phyloP scores from a whole-genome alignment of 2,888 invertebrate genomes.

The Campoplex nolae region DNA sequence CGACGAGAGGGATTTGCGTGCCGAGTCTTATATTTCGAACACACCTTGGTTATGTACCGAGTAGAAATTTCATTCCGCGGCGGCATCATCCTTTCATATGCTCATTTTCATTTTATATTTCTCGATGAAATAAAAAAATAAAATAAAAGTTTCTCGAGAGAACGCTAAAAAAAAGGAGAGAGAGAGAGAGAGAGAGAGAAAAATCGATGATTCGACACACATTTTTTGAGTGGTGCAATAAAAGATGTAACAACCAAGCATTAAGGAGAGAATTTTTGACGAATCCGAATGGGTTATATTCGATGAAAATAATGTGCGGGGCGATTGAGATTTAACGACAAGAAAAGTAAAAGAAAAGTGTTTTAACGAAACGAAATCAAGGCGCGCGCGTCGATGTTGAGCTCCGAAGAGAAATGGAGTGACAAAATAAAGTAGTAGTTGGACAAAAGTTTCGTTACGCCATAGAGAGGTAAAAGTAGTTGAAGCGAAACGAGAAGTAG shows the following conservation, averaged over 20 bases:
- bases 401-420: not conserved
- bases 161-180: not conserved
- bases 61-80: not conserved
- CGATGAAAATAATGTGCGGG: not conserved
- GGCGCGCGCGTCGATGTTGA: not conserved
- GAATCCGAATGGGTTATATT: not conserved
- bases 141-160: not conserved
- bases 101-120: not conserved
- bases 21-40: not conserved
- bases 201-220: no score
- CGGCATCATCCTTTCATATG: not conserved
- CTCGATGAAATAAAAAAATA: not conserved
- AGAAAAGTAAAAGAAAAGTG: not conserved
- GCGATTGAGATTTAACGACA: not conserved
- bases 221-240: no score
- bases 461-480: not conserved
- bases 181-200: not conserved
- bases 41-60: not conserved
- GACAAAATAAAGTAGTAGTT: not conserved
- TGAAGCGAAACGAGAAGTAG: not conserved
- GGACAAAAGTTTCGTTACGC: slow-evolving; percentile 5
- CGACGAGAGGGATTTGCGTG: not conserved
- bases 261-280: not conserved
- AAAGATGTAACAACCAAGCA: not conserved
- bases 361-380: not conserved